Base-by-base conservation (phyloP, 2,113 vertebrate genomes). In the Cyphomyrus plagiostoma region DNA sequence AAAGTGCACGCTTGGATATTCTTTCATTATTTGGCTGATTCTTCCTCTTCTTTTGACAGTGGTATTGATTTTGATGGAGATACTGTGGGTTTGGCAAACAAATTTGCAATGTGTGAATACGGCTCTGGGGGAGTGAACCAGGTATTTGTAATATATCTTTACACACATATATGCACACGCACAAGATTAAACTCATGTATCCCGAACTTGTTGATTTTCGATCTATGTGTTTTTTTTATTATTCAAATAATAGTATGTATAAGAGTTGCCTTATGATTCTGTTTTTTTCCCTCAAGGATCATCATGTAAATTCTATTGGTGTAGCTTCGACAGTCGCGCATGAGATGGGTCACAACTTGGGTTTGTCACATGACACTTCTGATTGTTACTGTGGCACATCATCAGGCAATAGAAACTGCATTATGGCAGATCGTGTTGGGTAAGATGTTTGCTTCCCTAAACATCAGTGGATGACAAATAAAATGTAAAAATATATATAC, bases 301-400 rank as follows among this genome's bases (percentile, higher is more conserved):
- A 98, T 93, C 95, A 94, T 11, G 0, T 0, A 0, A 96, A 95
- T 92, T 93, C 94, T 0, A 82, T 98, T 0, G 97, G 97, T 0
- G 95, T 97, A 6, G 97, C 98, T 0, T 96, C 97, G 84, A 99
- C 97, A 89, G 93, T 99, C 74, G 97, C 97, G 26, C 98, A 99
- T 0, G 98, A 99, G 95, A 96, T 99, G 97, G 98, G 98, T 2
- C 98, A 99, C 93, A 98, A 98, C 89, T 94, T 99, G 88, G 98
- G 98, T 42, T 92, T 99, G 96, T 96, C 95, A 8, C 98, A 98
- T 0, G 98, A 99, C 0, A 91, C 93, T 0, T 4, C 26, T 0
- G 90, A 92, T 23, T 99, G 98, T 89, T 90, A 2, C 62, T 99
- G 98, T 53, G 93, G 93, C 0, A 70, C 91, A 0, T 4, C 91